Evolutionary conservation across 1,140 invertebrate species (phyloP), one percentile per base, ranked within the genome.

Genomic region (Paraescarpia echinospica): DNA sequence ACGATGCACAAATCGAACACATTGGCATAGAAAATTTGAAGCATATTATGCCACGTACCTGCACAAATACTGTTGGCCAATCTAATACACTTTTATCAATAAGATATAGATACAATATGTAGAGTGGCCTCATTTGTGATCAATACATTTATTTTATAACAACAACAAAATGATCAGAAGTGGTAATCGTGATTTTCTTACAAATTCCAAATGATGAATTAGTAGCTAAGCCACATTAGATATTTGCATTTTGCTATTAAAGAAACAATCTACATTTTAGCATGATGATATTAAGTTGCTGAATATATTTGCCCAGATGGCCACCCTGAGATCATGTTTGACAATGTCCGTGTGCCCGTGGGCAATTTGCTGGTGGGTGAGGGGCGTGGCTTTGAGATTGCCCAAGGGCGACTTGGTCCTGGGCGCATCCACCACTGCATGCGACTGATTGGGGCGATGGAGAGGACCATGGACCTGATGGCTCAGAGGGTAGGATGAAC

Each of bases 351-450:
- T 34, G 96, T 96, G 0, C 96, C 96, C 2, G 94, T 93, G 1
- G 93, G 93, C 34, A 96, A 96, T 93, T 94, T 96, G 48, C 93
- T 96, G 92, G 94, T 96, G 33, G 96, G 96, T 89, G 96, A 96
- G 94, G 96, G 96, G 35, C 94, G 96, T 34, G 96, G 96, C 1
- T 96, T 96, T 94, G 96, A 96, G 94, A 96, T 96, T 92, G 96
- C 96, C 90, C 96, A 96, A 94, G 96, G 96, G 34, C 94, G 96
- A 35, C 93, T 96, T n/a, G 96, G 96, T 22, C 96, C 96, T 27
- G 96, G 96, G 6, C 94, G 96, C 90, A 96, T 96, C 89, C 96
- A 96, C 93, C 96, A 96, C 91, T 96, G 96, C 93, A 96, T 96
- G 96, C 93, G 96, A 91, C 93, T 96, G 22, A 96, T 96, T 77